Base-by-base conservation (phyloP, 2,797 vertebrate species). In the Channallabes apus region DNA sequence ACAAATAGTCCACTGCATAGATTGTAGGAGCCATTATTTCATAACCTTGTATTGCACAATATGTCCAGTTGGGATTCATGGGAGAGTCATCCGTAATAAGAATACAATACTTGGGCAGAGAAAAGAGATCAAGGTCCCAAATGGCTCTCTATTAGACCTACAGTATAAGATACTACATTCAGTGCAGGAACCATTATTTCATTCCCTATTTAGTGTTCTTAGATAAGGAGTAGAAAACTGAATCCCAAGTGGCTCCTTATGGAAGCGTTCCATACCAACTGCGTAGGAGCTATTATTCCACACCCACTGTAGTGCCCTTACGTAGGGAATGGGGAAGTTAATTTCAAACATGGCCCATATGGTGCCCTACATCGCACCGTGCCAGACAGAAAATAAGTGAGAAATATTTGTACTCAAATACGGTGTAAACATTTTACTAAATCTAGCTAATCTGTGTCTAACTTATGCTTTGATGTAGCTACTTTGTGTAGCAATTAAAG, bases 71-170 rank as follows among this genome's bases (percentile, higher is more conserved):
- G 62, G 79, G 79, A 81, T 81, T 81, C 46, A 81, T 67, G n/a
- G 22, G 62, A 81, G 46, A 81, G 79, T 32, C 62, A 67, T 51
- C 4, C 27, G 65, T 80, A 80, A 80, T 80, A 80, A 29, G 62
- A 80, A 76, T 51, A 54, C 46, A 73, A 75, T 61, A 82, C n/a
- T 29, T 65, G 27, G 41, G 71, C 65, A 76, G 41, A 65, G 61
- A 75, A 64, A 61, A 65, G 71, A 75, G 24, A 76, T 5, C 71
- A 24, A 5, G 32, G 56, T 59, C 54, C 68, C 82, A 41, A 61
- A 83, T 83, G 68, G 32, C 69, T 73, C 69, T 41, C 56, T 73
- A 61, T 83, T 83, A 83, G 68, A 83, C 58, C 82, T 61, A 62
- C 15, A 22, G 65, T 58, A 59, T 59, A 77, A 59, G 56, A 59